These are phyloP conservation scores for Mya arenaria DNA, from an alignment of 1,140 invertebrate species.

Conservation along the genomic window DNA sequence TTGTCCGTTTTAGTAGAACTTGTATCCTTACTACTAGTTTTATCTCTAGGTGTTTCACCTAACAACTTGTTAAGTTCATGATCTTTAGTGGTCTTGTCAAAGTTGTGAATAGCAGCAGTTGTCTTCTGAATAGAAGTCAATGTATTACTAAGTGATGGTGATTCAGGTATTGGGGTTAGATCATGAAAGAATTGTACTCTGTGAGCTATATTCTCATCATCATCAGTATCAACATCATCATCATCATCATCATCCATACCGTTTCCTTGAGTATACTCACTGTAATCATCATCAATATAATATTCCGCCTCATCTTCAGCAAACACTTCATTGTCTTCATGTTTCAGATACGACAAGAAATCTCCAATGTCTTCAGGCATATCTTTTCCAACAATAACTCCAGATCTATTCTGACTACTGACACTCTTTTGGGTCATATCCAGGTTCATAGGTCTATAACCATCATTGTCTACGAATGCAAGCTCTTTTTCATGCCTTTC, in stretches of 20 bases:
- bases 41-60: constrained; percentile 57
- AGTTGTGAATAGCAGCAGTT: constrained; percentile 65
- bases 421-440: constrained; percentile 67
- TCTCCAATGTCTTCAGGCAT: constrained; percentile 44
- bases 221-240: constrained; percentile 16
- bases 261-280: too few relatives aligned
- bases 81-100: constrained; percentile 70
- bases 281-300: not conserved
- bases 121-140: constrained; percentile 23
- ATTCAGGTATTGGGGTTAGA: constrained; percentile 73
- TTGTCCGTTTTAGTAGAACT: not conserved
- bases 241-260: not conserved
- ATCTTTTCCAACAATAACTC: constrained; percentile 36
- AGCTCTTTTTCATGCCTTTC: constrained; percentile 36
- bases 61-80: constrained; percentile 65
- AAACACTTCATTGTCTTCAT: constrained; percentile 1
- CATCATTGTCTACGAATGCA: constrained; percentile 67
- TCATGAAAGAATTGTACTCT: constrained; percentile 62
- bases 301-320: constrained; percentile 16
- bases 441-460: constrained; percentile 72
- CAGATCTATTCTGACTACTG: constrained; percentile 36
- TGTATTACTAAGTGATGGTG: constrained; percentile 62
- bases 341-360: constrained; percentile 27
- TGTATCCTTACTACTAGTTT: not conserved
- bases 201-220: constrained; percentile 29